phyloP scores from a whole-genome alignment of 2,113 vertebrate species.

The Podarcis muralis region DNA sequence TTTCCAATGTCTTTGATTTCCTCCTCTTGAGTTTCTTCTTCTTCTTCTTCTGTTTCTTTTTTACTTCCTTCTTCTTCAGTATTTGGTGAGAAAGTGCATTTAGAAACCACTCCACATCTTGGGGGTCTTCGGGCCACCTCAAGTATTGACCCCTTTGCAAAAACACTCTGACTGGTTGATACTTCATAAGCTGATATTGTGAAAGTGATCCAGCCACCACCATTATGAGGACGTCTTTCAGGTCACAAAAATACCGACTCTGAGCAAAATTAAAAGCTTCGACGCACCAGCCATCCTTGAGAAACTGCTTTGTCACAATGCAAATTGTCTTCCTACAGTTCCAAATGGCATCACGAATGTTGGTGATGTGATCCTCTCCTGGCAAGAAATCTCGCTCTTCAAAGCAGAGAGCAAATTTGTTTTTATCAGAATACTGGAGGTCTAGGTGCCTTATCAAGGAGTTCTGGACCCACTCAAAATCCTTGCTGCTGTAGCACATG shows the following conservation, averaged over 20 bases:
- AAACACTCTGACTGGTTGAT: constrained; percentile 76
- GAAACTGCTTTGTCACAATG: constrained; percentile 86
- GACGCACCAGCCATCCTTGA: constrained; percentile 91
- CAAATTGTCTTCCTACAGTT: constrained; percentile 86
- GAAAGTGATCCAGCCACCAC: constrained; percentile 86
- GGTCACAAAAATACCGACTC: constrained; percentile 78
- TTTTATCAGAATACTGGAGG: constrained; percentile 81
- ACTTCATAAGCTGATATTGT: constrained; percentile 85
- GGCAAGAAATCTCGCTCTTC: constrained; percentile 93
- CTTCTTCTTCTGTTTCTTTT: constrained; percentile 46
- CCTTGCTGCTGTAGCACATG: constrained; percentile 84
- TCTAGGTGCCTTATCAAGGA: constrained; percentile 84
- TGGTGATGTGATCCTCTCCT: constrained; percentile 83
- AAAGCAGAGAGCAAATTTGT: constrained; percentile 85
- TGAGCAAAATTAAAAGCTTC: constrained; percentile 89
- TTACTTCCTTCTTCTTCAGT: constrained; percentile 71
- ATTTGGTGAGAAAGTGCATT: constrained; percentile 78
- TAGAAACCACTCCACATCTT: constrained; percentile 89
- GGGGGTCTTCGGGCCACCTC: constrained; percentile 87
- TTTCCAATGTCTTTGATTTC: background rate
- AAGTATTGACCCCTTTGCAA: constrained; percentile 80
- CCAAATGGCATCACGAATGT: constrained; percentile 87
- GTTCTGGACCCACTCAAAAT: constrained; percentile 88
- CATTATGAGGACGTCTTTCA: constrained; percentile 81
- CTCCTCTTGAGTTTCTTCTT: constrained; percentile 65